Evolutionary conservation across 2,113 vertebrate genomes (phyloP).

Genomic region (Oostethus manadensis): DNA sequence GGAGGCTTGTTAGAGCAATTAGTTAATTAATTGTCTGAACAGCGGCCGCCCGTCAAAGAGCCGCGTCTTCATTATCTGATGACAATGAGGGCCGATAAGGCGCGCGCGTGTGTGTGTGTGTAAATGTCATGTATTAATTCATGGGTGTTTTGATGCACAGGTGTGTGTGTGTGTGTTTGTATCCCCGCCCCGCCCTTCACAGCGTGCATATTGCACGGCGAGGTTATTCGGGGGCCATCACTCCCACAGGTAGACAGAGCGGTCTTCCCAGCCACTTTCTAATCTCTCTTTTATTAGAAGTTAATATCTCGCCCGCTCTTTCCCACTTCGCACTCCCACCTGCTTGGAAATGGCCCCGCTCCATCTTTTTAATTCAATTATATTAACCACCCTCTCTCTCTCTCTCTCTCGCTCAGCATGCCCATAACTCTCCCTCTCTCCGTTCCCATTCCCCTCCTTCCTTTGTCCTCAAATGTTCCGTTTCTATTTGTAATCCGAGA

Average conservation of each 20-base stretch:
- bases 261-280: constrained; percentile 67
- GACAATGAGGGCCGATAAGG: constrained; percentile 63
- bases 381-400: constrained; percentile 58
- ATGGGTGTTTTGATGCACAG: constrained; percentile 1
- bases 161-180: constrained; percentile 5
- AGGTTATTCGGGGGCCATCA: constrained; percentile 65
- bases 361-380: constrained; percentile 73
- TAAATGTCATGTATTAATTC: constrained; percentile 28
- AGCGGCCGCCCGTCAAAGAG: constrained; percentile 62
- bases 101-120: constrained; percentile 24
- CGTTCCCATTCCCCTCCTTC: constrained; percentile 44
- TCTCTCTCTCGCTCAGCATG: constrained; percentile 3
- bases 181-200: too few species aligned
- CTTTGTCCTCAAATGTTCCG: constrained; percentile 68
- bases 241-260: constrained; percentile 66
- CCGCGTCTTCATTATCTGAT: constrained; percentile 77
- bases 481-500: constrained; percentile 66
- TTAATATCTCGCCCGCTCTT: constrained; percentile 68
- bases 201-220: constrained; percentile 64
- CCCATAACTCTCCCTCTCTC: constrained; percentile 41
- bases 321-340: constrained; percentile 66
- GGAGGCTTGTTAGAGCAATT: constrained; percentile 79
- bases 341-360: constrained; percentile 69
- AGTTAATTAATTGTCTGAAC: constrained; percentile 80
- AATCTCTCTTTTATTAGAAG: constrained; percentile 76